Conservation (phyloP, 2,888 invertebrate genomes). For the Thymelicus lineola region DNA sequence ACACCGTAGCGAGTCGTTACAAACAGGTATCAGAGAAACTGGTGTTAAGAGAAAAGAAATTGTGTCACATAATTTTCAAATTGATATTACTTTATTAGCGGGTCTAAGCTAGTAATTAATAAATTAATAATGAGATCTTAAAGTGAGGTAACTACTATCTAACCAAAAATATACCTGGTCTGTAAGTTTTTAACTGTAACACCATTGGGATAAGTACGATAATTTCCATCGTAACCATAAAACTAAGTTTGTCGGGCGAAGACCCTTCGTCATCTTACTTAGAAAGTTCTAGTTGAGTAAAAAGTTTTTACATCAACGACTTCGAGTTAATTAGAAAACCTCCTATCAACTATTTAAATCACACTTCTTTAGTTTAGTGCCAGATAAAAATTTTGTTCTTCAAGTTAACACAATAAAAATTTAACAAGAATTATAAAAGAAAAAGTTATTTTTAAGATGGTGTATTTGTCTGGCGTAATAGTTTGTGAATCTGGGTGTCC, state of each 20-base stretch:
- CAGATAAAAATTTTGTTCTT: too few relatives aligned
- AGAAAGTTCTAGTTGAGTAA: slow-evolving; percentile 1
- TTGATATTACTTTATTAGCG: too few relatives aligned
- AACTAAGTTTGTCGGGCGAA: not conserved
- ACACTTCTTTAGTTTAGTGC: too few relatives aligned
- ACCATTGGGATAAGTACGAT: not conserved
- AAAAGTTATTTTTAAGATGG: not conserved
- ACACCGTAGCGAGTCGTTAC: too few relatives aligned
- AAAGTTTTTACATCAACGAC: not conserved
- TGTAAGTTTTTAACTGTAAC: not conserved
- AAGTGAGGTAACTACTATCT: too few relatives aligned
- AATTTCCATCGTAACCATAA: not conserved
- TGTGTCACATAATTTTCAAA: too few relatives aligned
- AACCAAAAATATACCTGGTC: too few relatives aligned
- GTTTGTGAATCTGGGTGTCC: slow-evolving; percentile 12
- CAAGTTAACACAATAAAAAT: not conserved
- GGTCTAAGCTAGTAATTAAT: too few relatives aligned
- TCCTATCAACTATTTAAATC: not conserved
- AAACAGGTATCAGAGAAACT: too few relatives aligned
- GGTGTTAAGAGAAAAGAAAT: too few relatives aligned
- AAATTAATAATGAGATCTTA: too few relatives aligned
- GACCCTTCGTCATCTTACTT: not conserved
- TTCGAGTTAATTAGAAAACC: slow-evolving; percentile 5
- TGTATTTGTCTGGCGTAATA: not conserved
- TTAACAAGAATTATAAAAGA: not conserved